phyloP scores from a whole-genome alignment of 2,113 vertebrate genomes.

The Corythaixoides concolor region DNA sequence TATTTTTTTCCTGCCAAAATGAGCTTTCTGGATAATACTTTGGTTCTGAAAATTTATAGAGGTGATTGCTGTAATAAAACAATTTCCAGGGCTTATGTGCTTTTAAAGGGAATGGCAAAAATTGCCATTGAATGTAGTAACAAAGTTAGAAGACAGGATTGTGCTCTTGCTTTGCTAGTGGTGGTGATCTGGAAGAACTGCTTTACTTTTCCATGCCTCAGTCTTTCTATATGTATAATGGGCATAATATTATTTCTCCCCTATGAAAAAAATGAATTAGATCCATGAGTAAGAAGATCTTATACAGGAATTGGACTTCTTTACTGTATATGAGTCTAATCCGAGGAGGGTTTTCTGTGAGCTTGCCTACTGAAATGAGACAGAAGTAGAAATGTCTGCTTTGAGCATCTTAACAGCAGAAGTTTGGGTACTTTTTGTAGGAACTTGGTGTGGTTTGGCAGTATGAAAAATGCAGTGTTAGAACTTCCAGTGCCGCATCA shows the following conservation, averaged over 20 bases:
- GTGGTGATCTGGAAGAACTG: background rate
- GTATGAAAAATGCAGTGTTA: background rate
- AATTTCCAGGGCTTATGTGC: background rate
- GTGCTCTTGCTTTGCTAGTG: background rate
- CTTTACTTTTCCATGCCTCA: background rate
- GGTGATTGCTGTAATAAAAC: background rate
- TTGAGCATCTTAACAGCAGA: background rate
- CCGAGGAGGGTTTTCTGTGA: background rate
- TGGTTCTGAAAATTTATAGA: background rate
- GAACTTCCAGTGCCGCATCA: background rate
- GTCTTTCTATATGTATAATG: background rate
- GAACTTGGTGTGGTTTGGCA: background rate
- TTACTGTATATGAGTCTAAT: background rate
- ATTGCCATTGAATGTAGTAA: background rate
- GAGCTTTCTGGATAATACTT: background rate
- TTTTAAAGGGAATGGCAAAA: background rate
- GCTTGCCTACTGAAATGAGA: background rate
- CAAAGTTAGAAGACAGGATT: background rate
- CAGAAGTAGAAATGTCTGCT: background rate
- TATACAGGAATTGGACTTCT: background rate
- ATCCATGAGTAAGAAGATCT: background rate
- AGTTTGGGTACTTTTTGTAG: background rate
- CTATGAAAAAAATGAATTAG: background rate
- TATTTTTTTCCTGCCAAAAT: background rate
- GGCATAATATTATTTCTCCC: background rate